Base-by-base conservation (phyloP, 1,140 invertebrate genomes). In the Asobara japonica region DNA sequence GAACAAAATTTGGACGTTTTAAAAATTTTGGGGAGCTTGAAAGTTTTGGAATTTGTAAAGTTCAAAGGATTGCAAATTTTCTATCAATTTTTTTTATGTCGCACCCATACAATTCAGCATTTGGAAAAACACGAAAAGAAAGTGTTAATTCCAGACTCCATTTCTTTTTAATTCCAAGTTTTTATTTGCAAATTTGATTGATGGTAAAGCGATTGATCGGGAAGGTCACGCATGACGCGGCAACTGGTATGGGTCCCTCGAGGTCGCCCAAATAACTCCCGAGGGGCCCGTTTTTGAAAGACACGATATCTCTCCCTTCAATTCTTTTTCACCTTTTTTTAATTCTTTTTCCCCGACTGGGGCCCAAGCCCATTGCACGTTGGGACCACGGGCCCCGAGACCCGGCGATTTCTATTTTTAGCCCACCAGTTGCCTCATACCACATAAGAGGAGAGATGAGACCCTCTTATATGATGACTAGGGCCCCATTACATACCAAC, bases 401-500 rank as follows among this genome's bases (percentile, higher is more conserved):
- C 30, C 45, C 41, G 20, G 3, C 62, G 31, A 16, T 65, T 72
- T 72, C 62, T 72, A 72, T 72, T 66, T 72, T 72, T 72, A 72
- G 70, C 70, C 41, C 33, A 20, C 11, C 36, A 41, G 41, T 65
- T 27, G 18, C 69, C 62, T 62, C 69, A 25, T 27, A 31, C 45
- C 51, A 56, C 51, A 56, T 56, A 27, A 72, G 8, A 61, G 20
- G 71, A 71, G 72, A 76, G 71, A 45, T 72, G 74, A 65, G 41
- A 22, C 70, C 71, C 80, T 81, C 79, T 79, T 78, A 51, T 67
- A 62, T 33, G 61, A 33, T 41, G 22, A n/a, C 25, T 38, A 66
- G 30, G 30, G 45, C 36, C 51, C 41, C 30, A 62, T 61, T 69
- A 29, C 33, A n/a, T 7, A 27, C 45, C 27, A 67, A 13, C 22